Base-by-base conservation (phyloP, 2,888 invertebrate genomes). In the Chironomus tentans region DNA sequence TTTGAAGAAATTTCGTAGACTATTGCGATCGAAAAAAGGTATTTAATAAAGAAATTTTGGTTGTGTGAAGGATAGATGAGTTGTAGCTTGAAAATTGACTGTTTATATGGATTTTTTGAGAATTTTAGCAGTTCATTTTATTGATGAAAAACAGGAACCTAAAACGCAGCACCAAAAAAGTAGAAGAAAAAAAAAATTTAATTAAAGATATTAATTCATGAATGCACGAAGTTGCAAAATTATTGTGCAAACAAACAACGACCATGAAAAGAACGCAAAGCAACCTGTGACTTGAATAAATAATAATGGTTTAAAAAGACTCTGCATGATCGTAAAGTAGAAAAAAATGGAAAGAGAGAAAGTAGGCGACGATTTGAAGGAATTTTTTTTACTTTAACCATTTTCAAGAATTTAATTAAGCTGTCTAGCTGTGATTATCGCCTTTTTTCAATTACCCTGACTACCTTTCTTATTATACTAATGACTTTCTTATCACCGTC, bases 271-370 rank as follows among this genome's bases (percentile, higher is more conserved):
- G 21, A 65, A 65, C 13, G 65, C 21, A 21, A 65, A 65, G 5
- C 18, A 71, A 56, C 56, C 56, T 71, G 56, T 71, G 71, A 56
- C 71, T 71, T 71, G 28, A 56, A 47, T 47, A 56, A 71, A 73
- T 47, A 73, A 56, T 10, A 47, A 70, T 70, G 70, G 38, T 21
- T 22, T 38, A 38, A 38, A 38, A 38, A 2, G 2, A 2, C 38
- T 38, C 4, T 28, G 10, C 1, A 38, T 38, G 38, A 38, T 38
- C 38, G 38, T 38, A 38, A 38, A 38, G 10, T 38, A 38, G 10
- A 38, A 38, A 10, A 38, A 38, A 38, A 38, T 38, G 38, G 38
- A 38, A 38, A 2, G 38, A 38, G 38, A 61, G 72, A 72, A 72
- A 72, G 72, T 72, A 62, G 72, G 72, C 72, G 62, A 62, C 61